Evolutionary conservation across 1,140 invertebrate species (phyloP).

Genomic region (Anastrepha obliqua): DNA sequence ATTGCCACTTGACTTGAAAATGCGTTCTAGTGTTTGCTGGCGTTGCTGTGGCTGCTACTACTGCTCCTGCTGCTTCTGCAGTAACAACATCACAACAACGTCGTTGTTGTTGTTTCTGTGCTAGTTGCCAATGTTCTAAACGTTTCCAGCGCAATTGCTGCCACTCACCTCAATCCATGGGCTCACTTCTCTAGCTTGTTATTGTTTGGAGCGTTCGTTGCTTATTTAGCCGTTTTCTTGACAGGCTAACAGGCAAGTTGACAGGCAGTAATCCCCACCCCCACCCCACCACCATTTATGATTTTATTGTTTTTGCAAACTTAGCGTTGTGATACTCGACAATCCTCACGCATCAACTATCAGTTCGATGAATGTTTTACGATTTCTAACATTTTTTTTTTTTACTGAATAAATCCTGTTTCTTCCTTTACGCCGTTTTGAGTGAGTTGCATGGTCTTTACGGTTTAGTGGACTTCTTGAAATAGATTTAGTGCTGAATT

Average conservation of each 20-base stretch:
- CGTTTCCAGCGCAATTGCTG: constrained; percentile 13
- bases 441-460: neutral
- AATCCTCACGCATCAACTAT: constrained; percentile 44
- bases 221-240: constrained; percentile 47
- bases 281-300: neutral
- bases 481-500: constrained; percentile 26
- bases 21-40: constrained; percentile 32
- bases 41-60: neutral
- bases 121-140: constrained; percentile 8
- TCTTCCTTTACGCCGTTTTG: neutral
- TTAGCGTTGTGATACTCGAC: constrained; percentile 4
- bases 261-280: neutral
- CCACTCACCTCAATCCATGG: constrained; percentile 36
- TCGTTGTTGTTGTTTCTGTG: neutral
- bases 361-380: constrained; percentile 3
- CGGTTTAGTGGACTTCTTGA: constrained; percentile 17
- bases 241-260: neutral
- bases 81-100: too few species aligned
- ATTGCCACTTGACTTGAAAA: constrained; percentile 52
- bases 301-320: constrained; percentile 44
- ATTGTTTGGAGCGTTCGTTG: constrained; percentile 43
- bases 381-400: neutral
- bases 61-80: too few species aligned
- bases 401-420: neutral
- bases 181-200: constrained; percentile 5